These are phyloP conservation scores for Urocolius indicus DNA, from an alignment of 2,113 vertebrate genomes.

Conservation along the genomic window DNA sequence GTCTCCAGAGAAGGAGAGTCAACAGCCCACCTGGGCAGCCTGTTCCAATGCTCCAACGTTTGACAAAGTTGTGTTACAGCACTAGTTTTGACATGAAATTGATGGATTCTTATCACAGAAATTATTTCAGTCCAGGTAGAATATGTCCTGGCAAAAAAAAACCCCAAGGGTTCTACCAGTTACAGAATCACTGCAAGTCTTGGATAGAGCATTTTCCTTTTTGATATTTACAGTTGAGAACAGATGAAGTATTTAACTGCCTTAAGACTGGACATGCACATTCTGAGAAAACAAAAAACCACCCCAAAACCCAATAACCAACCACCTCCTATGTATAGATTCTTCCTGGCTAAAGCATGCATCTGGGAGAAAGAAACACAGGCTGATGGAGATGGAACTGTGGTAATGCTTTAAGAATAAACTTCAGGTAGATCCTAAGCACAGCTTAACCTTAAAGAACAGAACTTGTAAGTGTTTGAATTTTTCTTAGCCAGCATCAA, in stretches of 20 bases:
- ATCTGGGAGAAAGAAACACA: rapidly evolving
- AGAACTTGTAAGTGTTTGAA: not conserved
- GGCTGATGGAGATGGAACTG: not conserved
- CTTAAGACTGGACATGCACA: not conserved
- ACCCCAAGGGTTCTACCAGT: not conserved
- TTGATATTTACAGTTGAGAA: not conserved
- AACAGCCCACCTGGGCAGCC: no score
- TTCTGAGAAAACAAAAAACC: not conserved
- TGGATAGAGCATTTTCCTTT: not conserved
- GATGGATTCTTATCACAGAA: not conserved
- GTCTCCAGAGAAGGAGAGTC: no score
- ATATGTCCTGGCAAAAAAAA: not conserved
- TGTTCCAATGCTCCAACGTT: not conserved
- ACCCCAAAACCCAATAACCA: no score
- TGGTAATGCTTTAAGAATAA: not conserved
- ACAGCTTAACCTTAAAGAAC: not conserved
- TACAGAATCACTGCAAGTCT: not conserved
- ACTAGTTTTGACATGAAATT: not conserved
- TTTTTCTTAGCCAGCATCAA: conserved; percentile 5
- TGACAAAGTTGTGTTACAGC: not conserved
- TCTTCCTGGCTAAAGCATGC: not conserved
- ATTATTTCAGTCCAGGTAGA: not conserved
- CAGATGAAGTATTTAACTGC: not conserved
- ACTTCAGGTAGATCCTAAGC: not conserved
- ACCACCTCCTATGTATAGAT: not conserved